Percentiles rank a stretch among this genome's conserved stretches.
These are phyloP conservation scores for Anhinga anhinga DNA, from an alignment of 2,113 vertebrate species.

Conservation along the genomic window DNA sequence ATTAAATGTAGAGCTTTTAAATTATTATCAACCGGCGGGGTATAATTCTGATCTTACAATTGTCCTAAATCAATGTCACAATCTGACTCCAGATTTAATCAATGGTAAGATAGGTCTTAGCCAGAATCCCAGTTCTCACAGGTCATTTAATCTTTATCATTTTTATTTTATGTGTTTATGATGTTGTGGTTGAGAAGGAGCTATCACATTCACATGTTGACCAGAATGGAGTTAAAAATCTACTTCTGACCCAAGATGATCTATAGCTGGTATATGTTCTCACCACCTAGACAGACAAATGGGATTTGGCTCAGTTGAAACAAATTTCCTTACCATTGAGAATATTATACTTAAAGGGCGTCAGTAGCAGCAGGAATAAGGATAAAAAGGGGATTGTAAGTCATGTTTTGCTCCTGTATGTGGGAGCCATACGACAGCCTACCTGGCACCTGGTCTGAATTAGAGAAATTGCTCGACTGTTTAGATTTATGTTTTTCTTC, in stretches of 20 bases:
- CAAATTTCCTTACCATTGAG: not conserved
- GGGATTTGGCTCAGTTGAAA: not conserved
- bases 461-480: not conserved
- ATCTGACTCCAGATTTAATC: not conserved
- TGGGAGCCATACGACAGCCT: not conserved
- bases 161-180: not conserved
- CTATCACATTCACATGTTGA: not conserved
- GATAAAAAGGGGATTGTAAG: conserved; percentile 11
- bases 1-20: not conserved
- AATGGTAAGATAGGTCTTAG: not conserved
- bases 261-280: conserved; percentile 20
- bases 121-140: not conserved
- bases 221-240: conserved; percentile 3
- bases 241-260: not conserved
- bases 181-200: not conserved
- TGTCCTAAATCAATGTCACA: not conserved
- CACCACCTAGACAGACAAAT: not conserved
- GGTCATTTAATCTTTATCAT: not conserved
- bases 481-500: conserved; percentile 3
- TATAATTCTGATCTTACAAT: not conserved
- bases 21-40: not conserved
- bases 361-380: not conserved
- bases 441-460: conserved; percentile 11
- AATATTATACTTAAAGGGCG: not conserved
- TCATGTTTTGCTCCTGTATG: not conserved